A percentile compares a stretch with the other conserved stretches of the same genome.
phyloP scores from a whole-genome alignment of 2,888 invertebrate species.

The Litoditis marina region DNA sequence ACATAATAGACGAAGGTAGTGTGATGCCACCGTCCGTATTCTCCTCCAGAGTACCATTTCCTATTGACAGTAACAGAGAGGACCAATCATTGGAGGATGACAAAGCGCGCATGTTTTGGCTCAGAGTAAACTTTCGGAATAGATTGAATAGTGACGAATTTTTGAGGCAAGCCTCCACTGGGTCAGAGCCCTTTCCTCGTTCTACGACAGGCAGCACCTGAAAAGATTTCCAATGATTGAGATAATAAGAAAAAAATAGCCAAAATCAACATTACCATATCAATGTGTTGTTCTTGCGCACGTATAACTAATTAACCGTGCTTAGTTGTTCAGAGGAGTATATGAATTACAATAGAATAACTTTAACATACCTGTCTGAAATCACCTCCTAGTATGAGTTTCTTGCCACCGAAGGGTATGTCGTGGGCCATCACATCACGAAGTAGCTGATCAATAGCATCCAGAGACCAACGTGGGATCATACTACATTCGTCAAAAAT shows the following conservation, averaged over 20 bases:
- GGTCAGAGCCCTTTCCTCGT: too few species aligned
- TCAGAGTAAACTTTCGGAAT: constrained; percentile 8
- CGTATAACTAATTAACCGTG: too few species aligned
- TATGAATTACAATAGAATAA: too few species aligned
- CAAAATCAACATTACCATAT: too few species aligned
- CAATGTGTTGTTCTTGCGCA: too few species aligned
- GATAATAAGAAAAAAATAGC: constrained; percentile 13
- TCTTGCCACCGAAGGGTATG: constrained; percentile 23
- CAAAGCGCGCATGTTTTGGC: constrained; percentile 12
- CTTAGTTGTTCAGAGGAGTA: too few species aligned
- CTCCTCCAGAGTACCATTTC: too few species aligned
- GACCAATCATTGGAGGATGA: too few species aligned
- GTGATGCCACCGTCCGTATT: too few species aligned
- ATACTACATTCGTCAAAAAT: constrained; percentile 22
- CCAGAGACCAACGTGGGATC: constrained; percentile 14
- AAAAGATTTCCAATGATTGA: constrained; percentile 5
- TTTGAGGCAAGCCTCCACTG: too few species aligned
- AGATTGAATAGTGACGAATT: constrained; percentile 3
- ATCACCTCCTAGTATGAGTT: constrained; percentile 22
- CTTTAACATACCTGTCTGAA: constrained; percentile 19
- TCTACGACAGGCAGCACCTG: constrained; percentile 6
- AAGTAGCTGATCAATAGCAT: constrained; percentile 15
- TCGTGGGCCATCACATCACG: constrained; percentile 15
- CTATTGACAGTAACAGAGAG: too few species aligned
- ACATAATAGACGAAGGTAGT: too few species aligned